Base-by-base conservation (phyloP, 2,113 vertebrate species). In the Periophthalmodon schlosseri region DNA sequence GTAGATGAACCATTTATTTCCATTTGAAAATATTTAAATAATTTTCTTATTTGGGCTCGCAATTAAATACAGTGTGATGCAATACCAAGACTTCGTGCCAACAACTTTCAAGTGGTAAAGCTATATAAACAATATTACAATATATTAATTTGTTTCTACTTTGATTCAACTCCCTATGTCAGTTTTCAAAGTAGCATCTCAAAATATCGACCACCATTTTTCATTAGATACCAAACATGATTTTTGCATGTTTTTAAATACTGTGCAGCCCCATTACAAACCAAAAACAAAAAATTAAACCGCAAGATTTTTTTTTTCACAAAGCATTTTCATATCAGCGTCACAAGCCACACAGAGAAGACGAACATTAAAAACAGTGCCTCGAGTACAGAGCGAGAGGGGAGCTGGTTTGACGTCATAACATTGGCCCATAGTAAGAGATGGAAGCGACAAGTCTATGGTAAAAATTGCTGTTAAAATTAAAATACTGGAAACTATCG, bases 281-380 rank as follows among this genome's bases (percentile, higher is more conserved):
- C 10, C 23, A 9, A n/a, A 34, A 7, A 39, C 24, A n/a, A 39
- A 49, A n/a, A 63, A 56, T 63, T 16, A 39, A 57, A 69, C 63
- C 20, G 39, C 44, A 49, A 14, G 5, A 23, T 80, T 47, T 47
- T 49, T 73, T 83, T 78, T 81, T 81, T 76, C 75, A 75, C 80
- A 76, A 82, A 76, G 85, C 80, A 68, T 86, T 80, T 83, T 88
- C 6, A 14, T 34, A 85, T 89, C 83, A 87, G 88, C 75, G 82
- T 83, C 77, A 84, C 75, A 58, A 88, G 82, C 77, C 84, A 89
- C 77, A 1, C 77, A 70, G 84, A 87, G 83, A 71, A 50, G 83
- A 86, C 80, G 81, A 82, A 89, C 84, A 82, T 75, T 80, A 77
- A 80, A 76, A 76, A 84, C 69, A 82, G 65, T 11, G 83, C 78